Conservation (phyloP, 2,113 vertebrate species). For the Plectropomus leopardus region DNA sequence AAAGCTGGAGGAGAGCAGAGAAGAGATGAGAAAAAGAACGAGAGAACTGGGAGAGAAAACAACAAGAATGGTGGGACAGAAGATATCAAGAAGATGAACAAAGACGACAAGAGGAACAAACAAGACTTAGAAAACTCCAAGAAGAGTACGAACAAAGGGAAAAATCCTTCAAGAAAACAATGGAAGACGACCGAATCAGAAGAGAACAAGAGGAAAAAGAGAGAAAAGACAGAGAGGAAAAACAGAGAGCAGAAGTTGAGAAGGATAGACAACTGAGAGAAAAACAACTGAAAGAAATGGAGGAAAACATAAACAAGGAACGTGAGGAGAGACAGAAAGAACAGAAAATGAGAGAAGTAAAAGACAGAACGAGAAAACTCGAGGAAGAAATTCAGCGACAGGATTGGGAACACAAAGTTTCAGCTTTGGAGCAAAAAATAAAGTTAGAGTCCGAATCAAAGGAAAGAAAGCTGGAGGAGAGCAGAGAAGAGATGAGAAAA, state of each 20-base stretch:
- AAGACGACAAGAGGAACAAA: conserved; percentile 5
- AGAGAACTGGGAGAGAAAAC: conserved; percentile 20
- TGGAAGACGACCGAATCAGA: neutral
- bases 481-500: neutral
- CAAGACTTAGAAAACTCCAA: neutral
- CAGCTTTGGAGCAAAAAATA: too few species aligned
- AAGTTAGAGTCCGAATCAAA: neutral
- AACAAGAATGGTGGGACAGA: conserved; percentile 8
- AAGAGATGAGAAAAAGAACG: neutral
- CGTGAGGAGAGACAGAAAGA: too few species aligned
- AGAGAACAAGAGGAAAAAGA: conserved; percentile 23
- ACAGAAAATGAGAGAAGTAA: too few species aligned
- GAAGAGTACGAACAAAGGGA: conserved; percentile 3
- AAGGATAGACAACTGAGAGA: neutral
- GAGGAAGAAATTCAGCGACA: too few species aligned
- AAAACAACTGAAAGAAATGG: neutral
- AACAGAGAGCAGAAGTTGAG: conserved; percentile 2
- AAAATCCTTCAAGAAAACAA: conserved; percentile 20
- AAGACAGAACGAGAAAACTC: too few species aligned
- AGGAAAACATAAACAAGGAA: neutral
- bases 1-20: neutral
- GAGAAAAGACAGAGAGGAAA: neutral
- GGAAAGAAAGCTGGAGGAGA: conserved; percentile 15
- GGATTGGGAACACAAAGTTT: too few species aligned
- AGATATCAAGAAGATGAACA: neutral